phyloP scores from a whole-genome alignment of 2,888 invertebrate species.

The Aquatica leii region DNA sequence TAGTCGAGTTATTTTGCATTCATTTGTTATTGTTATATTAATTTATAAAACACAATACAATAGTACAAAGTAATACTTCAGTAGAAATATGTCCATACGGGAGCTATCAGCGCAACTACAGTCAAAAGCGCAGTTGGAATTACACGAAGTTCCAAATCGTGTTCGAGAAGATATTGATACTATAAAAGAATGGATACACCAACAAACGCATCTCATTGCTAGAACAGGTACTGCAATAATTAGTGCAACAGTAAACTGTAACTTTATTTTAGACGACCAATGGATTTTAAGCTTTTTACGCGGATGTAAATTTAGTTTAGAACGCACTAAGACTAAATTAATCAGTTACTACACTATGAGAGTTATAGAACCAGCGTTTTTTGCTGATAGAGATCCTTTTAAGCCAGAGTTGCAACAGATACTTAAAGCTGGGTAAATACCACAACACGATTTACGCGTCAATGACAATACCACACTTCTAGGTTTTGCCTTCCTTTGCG shows the following conservation, averaged over 20 bases:
- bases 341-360: constrained; percentile 68
- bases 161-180: background rate
- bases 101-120: background rate
- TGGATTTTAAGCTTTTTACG: constrained; percentile 65
- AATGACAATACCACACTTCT: background rate
- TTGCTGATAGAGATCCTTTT: constrained; percentile 62
- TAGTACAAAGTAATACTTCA: too few relatives aligned
- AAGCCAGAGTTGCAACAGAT: constrained; percentile 47
- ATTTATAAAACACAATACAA: too few relatives aligned
- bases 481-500: background rate
- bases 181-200: background rate
- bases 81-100: background rate
- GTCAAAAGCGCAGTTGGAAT: background rate
- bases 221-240: background rate
- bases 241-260: too few relatives aligned
- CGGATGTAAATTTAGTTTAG: constrained; percentile 65
- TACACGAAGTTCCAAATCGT: background rate
- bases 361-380: constrained; percentile 67
- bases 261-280: constrained; percentile 62
- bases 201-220: background rate
- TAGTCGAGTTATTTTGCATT: too few relatives aligned
- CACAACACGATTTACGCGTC: too few relatives aligned
- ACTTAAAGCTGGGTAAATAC: constrained; percentile 58
- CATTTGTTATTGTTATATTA: too few relatives aligned
- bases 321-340: constrained; percentile 65